Evolutionary conservation across 2,113 vertebrate species (phyloP).

Genomic region (Salvelinus namaycush): DNA sequence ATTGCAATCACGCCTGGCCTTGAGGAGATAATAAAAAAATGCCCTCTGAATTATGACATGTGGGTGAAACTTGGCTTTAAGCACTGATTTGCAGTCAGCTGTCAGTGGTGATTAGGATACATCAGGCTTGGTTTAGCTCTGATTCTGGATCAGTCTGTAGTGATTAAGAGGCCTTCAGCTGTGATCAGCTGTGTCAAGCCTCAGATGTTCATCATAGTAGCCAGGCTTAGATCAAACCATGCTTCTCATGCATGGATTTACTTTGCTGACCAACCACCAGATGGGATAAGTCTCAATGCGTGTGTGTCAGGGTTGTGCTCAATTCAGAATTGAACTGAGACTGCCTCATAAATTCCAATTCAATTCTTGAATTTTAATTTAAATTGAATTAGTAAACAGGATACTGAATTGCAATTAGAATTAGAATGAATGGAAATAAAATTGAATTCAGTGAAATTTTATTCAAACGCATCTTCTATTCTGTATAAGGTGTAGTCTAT

Average conservation of each 20-base stretch:
- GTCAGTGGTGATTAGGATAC: background rate
- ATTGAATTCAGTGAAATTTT: too few species aligned
- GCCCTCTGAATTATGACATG: background rate
- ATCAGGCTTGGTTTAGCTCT: background rate
- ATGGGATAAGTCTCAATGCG: too few species aligned
- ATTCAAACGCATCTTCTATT: too few species aligned
- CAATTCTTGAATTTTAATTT: too few species aligned
- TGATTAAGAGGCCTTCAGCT: conserved; percentile 4
- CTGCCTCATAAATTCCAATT: too few species aligned
- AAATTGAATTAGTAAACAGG: too few species aligned
- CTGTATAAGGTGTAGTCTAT: too few species aligned
- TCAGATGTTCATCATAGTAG: background rate
- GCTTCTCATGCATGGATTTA: background rate
- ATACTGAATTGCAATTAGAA: too few species aligned
- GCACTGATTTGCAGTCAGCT: background rate
- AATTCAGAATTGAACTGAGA: too few species aligned
- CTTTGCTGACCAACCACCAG: background rate
- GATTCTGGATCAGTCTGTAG: background rate
- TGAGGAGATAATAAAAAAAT: background rate
- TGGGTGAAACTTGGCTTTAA: background rate
- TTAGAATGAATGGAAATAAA: too few species aligned
- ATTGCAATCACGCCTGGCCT: background rate
- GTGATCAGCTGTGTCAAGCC: background rate
- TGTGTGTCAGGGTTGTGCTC: too few species aligned
- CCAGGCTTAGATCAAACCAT: background rate